Conservation (phyloP, 2,113 vertebrate species). For the Verasper variegatus region DNA sequence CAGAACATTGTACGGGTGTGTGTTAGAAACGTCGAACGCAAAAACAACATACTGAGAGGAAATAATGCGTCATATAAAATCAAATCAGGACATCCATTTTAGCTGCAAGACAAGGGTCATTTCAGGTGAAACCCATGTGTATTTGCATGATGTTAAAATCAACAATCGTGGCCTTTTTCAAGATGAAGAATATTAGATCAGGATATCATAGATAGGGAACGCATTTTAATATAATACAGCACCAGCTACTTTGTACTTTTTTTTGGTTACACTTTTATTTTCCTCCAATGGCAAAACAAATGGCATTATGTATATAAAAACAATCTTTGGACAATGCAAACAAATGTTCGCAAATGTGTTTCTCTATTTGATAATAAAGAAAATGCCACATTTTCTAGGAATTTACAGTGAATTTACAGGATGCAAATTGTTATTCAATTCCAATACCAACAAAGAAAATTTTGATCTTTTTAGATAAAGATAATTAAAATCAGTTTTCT, state of each 20-base stretch:
- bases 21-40: not conserved
- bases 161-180: slow-evolving; percentile 1
- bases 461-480: no score
- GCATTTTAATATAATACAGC: not conserved
- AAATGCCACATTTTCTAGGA: slow-evolving; percentile 25
- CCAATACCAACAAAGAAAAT: not conserved
- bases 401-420: slow-evolving; percentile 4
- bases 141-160: not conserved
- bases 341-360: slow-evolving; percentile 26
- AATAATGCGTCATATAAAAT: slow-evolving; percentile 8
- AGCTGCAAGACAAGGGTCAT: not conserved
- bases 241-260: slow-evolving; percentile 11
- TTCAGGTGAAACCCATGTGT: not conserved
- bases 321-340: not conserved
- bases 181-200: not conserved
- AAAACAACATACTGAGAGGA: not conserved
- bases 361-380: slow-evolving; percentile 43
- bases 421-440: not conserved
- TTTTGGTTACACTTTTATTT: not conserved
- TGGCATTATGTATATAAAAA: not conserved
- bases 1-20: not conserved
- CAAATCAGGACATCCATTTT: not conserved
- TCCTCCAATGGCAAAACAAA: slow-evolving; percentile 12
- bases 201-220: not conserved
- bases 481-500: no score